Evolutionary conservation across 1,140 invertebrate species (phyloP), one percentile per base, ranked within the genome.

Genomic region (Gryllus bimaculatus): DNA sequence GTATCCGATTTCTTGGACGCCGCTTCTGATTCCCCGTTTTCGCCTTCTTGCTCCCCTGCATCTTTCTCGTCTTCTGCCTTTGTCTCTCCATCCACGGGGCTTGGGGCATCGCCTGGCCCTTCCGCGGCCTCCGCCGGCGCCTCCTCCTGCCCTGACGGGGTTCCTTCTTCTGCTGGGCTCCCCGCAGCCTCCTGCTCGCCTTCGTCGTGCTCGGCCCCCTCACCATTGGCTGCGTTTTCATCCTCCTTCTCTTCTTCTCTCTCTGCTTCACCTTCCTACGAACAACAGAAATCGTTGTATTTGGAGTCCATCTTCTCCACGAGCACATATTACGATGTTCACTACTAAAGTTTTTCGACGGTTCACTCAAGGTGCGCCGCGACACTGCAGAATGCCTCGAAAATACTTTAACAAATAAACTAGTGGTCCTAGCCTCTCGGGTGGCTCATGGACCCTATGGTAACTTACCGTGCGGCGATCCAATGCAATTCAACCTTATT

Each of bases 241-340:
- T 2, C 18, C 49, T 77, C 76, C 47, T 49, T 8, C 21, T 77
- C 20, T n/a, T 79, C 49, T 76, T 76, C 39, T 76, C 73, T 13
- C 39, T 73, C 21, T 74, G 76, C 8, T 47, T 79, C 26, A 48
- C 73, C 47, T 79, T 79, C 66, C 54, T 66, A 39, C 26, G 26
- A 39, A 39, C 26, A 39, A 39, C 1, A 39, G 5, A 39, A 5
- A 39, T 2, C 26, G 5, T 39, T 2, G 26, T 39, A 5, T n/a
- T n/a, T n/a, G 26, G 26, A 39, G 26, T 39, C 26, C 26, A 1
- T 39, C 26, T 1, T 39, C 26, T 39, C 26, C 26, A 39, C 1
- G 5, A 39, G 26, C 1, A 39, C 26, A 39, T 39, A 39, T 39
- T 39, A 39, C 26, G 26, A 39, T 5, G 26, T 39, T 39, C 26